Evolutionary conservation across 2,888 invertebrate species (phyloP).

Genomic region (Catocala fraxini): DNA sequence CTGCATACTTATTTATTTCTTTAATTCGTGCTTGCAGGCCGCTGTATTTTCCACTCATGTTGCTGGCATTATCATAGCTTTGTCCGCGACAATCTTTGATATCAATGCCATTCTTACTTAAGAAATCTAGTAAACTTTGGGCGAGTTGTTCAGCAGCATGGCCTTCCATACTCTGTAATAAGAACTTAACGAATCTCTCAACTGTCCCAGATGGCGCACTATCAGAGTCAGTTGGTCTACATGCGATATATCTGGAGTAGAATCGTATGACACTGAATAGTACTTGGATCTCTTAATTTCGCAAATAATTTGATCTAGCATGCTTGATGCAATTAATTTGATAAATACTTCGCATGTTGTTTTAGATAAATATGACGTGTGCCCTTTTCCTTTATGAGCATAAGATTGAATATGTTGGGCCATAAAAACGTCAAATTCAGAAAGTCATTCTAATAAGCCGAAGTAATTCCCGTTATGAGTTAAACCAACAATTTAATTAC

Average conservation of each 20-base stretch:
- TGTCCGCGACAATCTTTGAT: slow-evolving; percentile 6
- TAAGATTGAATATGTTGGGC: no score
- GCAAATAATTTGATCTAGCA: no score
- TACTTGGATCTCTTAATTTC: no score
- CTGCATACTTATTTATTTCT: not conserved
- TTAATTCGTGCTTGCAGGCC: slow-evolving; percentile 6
- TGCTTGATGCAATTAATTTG: no score
- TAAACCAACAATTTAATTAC: no score
- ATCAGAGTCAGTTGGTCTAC: slow-evolving; percentile 7
- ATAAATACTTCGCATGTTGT: no score
- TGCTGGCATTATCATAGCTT: slow-evolving; percentile 5
- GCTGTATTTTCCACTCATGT: slow-evolving; percentile 2
- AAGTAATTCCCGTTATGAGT: no score
- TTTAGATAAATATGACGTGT: no score
- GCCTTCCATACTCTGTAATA: not conserved
- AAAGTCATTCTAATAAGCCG: no score
- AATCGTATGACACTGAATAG: not conserved
- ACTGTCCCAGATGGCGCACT: not conserved
- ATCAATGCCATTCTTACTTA: slow-evolving; percentile 2
- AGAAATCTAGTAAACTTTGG: slow-evolving; percentile 1
- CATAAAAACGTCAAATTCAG: no score
- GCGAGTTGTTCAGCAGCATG: not conserved
- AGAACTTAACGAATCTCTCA: slow-evolving; percentile 8
- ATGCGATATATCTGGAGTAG: slow-evolving; percentile 7
- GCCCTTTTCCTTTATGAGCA: no score